Evolutionary conservation across 2,113 vertebrate genomes (phyloP).

Genomic region (Apteryx mantelli): DNA sequence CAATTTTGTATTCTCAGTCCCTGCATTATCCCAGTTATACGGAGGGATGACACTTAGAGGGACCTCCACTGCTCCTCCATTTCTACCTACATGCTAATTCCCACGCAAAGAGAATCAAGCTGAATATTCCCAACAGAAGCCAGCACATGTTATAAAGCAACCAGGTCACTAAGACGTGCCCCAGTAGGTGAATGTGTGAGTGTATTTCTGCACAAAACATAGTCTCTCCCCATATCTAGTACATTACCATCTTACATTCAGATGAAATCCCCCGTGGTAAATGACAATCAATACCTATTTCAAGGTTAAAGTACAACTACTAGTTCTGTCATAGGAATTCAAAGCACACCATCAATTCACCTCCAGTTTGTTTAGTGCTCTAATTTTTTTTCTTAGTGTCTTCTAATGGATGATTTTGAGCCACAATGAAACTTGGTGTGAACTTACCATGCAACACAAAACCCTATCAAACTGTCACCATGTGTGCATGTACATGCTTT

Average conservation of each 20-base stretch:
- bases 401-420: constrained; percentile 34
- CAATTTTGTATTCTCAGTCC: background rate
- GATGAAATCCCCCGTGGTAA: constrained; percentile 43
- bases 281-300: constrained; percentile 59
- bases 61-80: background rate
- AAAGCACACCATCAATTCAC: constrained; percentile 35
- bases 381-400: background rate
- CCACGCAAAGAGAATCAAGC: background rate
- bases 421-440: background rate
- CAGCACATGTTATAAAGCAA: background rate
- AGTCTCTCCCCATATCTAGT: background rate
- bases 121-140: background rate
- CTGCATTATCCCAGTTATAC: background rate
- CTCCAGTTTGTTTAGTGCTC: background rate
- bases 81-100: background rate
- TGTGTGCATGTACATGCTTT: background rate
- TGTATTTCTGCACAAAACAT: background rate
- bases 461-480: background rate
- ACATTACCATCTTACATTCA: constrained; percentile 27
- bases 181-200: background rate
- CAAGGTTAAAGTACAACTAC: constrained; percentile 51
- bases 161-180: background rate
- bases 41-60: background rate
- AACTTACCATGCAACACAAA: background rate
- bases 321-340: constrained; percentile 37